Evolutionary conservation across 2,888 invertebrate genomes (phyloP).

Genomic region (Notodonta dromedarius): DNA sequence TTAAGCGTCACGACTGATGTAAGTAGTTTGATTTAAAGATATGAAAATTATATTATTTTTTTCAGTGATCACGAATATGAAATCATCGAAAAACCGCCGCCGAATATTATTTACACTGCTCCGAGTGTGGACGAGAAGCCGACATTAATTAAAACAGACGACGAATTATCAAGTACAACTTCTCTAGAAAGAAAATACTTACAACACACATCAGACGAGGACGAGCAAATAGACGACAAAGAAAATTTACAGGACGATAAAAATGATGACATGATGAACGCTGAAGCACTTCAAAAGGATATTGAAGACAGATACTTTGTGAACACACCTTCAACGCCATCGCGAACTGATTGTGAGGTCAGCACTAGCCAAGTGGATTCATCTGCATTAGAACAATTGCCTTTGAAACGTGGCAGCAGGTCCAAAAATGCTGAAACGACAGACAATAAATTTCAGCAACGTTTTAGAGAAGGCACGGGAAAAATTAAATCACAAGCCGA

Average conservation of each 20-base stretch:
- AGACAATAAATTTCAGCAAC: slow-evolving; percentile 86
- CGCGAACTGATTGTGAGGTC: slow-evolving; percentile 86
- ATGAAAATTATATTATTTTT: slow-evolving; percentile 47
- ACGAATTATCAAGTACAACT: slow-evolving; percentile 80
- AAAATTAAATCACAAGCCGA: slow-evolving; percentile 89
- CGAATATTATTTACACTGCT: slow-evolving; percentile 69
- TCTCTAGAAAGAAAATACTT: slow-evolving; percentile 77
- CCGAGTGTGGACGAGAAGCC: slow-evolving; percentile 68
- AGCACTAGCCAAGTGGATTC: slow-evolving; percentile 88
- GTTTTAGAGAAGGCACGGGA: slow-evolving; percentile 88
- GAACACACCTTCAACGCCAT: slow-evolving; percentile 84
- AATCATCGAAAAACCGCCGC: slow-evolving; percentile 90
- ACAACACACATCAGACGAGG: slow-evolving; percentile 80
- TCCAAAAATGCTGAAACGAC: slow-evolving; percentile 79
- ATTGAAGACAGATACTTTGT: slow-evolving; percentile 86
- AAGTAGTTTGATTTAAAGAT: slow-evolving; percentile 12
- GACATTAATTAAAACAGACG: slow-evolving; percentile 69
- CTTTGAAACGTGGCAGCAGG: slow-evolving; percentile 83
- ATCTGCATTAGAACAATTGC: slow-evolving; percentile 86
- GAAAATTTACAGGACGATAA: slow-evolving; percentile 55
- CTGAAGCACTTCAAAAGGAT: slow-evolving; percentile 85
- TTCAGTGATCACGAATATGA: slow-evolving; percentile 97
- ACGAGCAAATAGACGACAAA: slow-evolving; percentile 68
- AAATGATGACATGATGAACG: slow-evolving; percentile 61
- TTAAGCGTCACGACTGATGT: slow-evolving; percentile 1